These are phyloP conservation scores for Monodelphis domestica DNA, from an alignment of 2,797 vertebrate species.

Conservation along the genomic window DNA sequence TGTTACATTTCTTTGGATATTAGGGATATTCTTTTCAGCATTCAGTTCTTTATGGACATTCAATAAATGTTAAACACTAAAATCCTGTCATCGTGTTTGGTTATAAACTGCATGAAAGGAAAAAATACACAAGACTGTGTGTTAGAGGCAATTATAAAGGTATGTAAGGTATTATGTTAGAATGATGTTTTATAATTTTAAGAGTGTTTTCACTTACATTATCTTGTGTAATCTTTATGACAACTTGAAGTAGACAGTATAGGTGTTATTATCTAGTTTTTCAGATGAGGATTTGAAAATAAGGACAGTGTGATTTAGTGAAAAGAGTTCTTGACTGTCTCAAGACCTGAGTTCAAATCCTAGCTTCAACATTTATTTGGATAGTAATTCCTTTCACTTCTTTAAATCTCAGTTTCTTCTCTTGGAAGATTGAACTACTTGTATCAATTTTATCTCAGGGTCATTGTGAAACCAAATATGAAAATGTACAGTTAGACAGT, in stretches of 20 bases:
- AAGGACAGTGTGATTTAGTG: neutral
- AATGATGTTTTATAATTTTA: slow-evolving; percentile 23
- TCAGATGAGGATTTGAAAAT: slow-evolving; percentile 17
- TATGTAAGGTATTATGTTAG: slow-evolving; percentile 9
- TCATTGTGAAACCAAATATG: neutral
- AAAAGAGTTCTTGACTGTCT: no score
- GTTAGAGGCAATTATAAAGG: slow-evolving; percentile 16
- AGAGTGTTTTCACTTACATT: slow-evolving; percentile 43
- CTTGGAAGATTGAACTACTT: neutral
- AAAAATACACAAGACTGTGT: slow-evolving; percentile 1
- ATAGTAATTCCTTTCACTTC: no score
- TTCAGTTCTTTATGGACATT: slow-evolving; percentile 20
- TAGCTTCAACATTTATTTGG: no score
- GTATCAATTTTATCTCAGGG: neutral
- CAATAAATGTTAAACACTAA: slow-evolving; percentile 7
- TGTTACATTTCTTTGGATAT: no score
- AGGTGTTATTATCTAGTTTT: neutral
- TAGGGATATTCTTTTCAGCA: neutral
- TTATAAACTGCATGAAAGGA: slow-evolving; percentile 22
- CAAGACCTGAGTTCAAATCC: no score
- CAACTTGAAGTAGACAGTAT: slow-evolving; percentile 8
- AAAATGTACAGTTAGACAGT: neutral
- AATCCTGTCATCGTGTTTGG: neutral
- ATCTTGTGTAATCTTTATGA: slow-evolving; percentile 42
- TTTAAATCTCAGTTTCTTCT: neutral